Evolutionary conservation across 2,888 invertebrate genomes (phyloP).

Genomic region (Napeogenes inachia): DNA sequence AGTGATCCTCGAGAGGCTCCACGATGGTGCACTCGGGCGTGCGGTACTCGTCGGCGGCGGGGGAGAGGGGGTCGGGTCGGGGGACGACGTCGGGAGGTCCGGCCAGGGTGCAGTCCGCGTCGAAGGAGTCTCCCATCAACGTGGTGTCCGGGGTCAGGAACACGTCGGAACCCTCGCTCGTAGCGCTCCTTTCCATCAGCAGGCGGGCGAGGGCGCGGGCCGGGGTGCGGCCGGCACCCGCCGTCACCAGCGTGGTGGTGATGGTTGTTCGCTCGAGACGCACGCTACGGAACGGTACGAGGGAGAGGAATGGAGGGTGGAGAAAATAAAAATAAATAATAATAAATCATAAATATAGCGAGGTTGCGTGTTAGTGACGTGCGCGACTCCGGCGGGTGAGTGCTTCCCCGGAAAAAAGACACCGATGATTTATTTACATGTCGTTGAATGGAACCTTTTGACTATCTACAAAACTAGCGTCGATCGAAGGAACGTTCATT

Average conservation of each 20-base stretch:
- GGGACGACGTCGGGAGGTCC: conserved; percentile 62
- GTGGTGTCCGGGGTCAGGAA: conserved; percentile 63
- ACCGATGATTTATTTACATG: too few relatives aligned
- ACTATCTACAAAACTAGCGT: too few relatives aligned
- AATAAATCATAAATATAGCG: conserved; percentile 51
- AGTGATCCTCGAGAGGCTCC: conserved; percentile 38
- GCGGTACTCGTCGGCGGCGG: conserved; percentile 46
- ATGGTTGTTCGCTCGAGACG: conserved; percentile 53
- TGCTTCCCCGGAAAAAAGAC: not conserved
- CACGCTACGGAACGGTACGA: conserved; percentile 42
- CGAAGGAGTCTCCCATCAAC: conserved; percentile 40
- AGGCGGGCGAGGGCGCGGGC: conserved; percentile 51
- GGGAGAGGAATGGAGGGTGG: conserved; percentile 16
- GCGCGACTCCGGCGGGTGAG: conserved; percentile 18
- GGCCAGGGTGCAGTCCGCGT: conserved; percentile 49
- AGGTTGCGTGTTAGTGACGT: conserved; percentile 37
- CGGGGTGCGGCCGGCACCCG: conserved; percentile 43
- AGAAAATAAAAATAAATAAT: conserved; percentile 42
- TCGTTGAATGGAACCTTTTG: too few relatives aligned
- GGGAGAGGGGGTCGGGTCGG: conserved; percentile 44
- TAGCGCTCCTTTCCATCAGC: conserved; percentile 47
- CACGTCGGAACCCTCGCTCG: conserved; percentile 49
- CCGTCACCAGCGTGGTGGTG: conserved; percentile 41
- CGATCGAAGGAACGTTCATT: too few relatives aligned
- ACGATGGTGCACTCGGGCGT: conserved; percentile 54